Percentiles rank a stretch among this genome's conserved stretches.
Conservation (phyloP, 2,113 vertebrate species). For the Lamprologus speciosus region DNA sequence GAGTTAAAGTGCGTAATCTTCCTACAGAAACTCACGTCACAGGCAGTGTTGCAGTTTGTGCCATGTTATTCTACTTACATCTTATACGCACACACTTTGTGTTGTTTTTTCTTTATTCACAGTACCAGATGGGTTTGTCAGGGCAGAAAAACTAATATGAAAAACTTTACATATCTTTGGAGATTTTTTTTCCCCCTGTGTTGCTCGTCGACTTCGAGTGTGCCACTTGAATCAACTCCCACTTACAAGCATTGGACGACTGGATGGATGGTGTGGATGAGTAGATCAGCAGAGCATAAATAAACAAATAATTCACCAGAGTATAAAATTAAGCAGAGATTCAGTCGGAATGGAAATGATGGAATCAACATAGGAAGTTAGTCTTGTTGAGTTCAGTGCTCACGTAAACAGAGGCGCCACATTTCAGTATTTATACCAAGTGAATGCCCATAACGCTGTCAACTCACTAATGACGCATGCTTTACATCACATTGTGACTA, state of each 20-base stretch:
- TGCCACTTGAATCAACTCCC: background rate
- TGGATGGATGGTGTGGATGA: background rate
- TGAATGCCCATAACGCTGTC: background rate
- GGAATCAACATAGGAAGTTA: background rate
- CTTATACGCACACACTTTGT: background rate
- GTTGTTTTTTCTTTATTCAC: background rate
- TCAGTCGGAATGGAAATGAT: background rate
- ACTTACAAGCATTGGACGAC: background rate
- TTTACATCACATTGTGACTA: slow-evolving; percentile 14
- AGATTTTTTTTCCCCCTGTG: background rate
- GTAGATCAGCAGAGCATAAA: background rate
- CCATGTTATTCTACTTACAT: background rate
- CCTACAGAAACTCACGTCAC: background rate
- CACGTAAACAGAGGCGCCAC: background rate
- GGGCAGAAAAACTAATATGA: background rate
- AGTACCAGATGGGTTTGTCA: background rate
- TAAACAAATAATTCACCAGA: background rate
- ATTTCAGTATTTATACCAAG: background rate
- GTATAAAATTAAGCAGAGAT: background rate
- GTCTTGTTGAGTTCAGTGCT: background rate
- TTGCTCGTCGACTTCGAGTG: background rate
- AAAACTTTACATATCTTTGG: background rate
- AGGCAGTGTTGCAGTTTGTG: background rate
- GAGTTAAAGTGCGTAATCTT: background rate
- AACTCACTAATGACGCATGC: background rate